These are phyloP conservation scores for Emydocephalus ijimae DNA, from an alignment of 2,113 vertebrate genomes.

Conservation along the genomic window DNA sequence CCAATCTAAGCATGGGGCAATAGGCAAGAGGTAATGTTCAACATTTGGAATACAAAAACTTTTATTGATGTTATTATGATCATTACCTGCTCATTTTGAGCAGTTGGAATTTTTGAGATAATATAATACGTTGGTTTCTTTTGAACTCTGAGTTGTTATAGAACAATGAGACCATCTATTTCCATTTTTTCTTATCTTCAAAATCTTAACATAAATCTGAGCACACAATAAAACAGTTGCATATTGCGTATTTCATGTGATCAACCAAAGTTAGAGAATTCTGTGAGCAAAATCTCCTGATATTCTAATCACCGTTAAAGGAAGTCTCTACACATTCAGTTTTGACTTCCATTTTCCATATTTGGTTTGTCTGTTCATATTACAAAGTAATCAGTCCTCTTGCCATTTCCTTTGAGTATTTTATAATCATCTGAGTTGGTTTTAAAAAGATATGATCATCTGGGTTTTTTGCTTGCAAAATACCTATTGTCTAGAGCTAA, in stretches of 20 bases:
- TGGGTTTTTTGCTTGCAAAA: not conserved
- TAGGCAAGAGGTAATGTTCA: not conserved
- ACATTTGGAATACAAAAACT: not conserved
- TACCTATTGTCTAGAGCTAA: not conserved
- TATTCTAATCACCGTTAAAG: not conserved
- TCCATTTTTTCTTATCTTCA: not conserved
- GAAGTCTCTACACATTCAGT: not conserved
- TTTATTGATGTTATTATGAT: not conserved
- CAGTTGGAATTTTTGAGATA: not conserved
- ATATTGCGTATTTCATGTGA: not conserved
- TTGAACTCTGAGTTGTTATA: not conserved
- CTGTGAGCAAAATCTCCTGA: not conserved
- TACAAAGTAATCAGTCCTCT: not conserved
- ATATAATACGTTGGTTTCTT: not conserved
- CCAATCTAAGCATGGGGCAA: not conserved
- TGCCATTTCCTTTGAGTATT: not conserved
- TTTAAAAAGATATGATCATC: not conserved
- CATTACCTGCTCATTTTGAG: not conserved
- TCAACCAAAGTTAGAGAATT: not conserved
- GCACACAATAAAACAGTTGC: not conserved
- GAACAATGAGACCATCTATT: not conserved
- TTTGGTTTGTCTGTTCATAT: not conserved
- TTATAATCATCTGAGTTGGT: not conserved
- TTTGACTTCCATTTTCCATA: not conserved
- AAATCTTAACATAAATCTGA: not conserved